phyloP scores from a whole-genome alignment of 1,140 invertebrate species.

The Cotesia typhae region DNA sequence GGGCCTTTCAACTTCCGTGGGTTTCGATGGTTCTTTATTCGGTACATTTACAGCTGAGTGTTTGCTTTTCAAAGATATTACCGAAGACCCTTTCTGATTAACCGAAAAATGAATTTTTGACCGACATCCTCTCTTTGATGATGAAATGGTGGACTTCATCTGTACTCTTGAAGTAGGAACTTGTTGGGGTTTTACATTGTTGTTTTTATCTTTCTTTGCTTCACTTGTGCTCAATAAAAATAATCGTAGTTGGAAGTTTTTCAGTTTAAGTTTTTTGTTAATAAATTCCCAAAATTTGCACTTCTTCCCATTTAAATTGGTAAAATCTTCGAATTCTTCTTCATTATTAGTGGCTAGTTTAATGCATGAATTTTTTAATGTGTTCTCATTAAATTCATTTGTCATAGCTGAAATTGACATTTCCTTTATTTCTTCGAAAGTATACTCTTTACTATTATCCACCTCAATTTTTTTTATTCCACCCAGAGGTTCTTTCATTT shows the following conservation, averaged over 20 bases:
- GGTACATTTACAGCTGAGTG: not conserved
- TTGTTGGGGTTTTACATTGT: slow-evolving; percentile 2
- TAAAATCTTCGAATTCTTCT: not conserved
- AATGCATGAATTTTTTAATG: not conserved
- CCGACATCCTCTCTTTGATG: not conserved
- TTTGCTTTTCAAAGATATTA: slow-evolving; percentile 4
- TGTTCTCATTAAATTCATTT: not conserved
- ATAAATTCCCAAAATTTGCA: slow-evolving; percentile 7
- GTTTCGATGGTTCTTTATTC: no score
- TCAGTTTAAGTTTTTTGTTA: not conserved
- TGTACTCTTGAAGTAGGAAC: not conserved
- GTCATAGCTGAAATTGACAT: no score
- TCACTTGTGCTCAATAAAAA: not conserved
- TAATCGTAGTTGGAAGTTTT: not conserved
- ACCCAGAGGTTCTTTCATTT: slow-evolving; percentile 6
- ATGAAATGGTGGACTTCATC: not conserved
- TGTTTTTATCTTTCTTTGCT: not conserved
- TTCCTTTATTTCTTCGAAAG: not conserved
- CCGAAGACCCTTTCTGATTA: not conserved
- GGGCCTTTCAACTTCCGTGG: no score
- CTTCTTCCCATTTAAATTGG: not conserved
- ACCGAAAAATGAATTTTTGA: slow-evolving; percentile 1
- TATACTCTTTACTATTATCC: slow-evolving; percentile 7
- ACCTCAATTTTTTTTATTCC: slow-evolving; percentile 7
- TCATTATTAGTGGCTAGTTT: not conserved